A percentile compares a stretch with the other conserved stretches of the same genome.
phyloP scores from a whole-genome alignment of 2,888 invertebrate species.

The Ptilodon capucinus region DNA sequence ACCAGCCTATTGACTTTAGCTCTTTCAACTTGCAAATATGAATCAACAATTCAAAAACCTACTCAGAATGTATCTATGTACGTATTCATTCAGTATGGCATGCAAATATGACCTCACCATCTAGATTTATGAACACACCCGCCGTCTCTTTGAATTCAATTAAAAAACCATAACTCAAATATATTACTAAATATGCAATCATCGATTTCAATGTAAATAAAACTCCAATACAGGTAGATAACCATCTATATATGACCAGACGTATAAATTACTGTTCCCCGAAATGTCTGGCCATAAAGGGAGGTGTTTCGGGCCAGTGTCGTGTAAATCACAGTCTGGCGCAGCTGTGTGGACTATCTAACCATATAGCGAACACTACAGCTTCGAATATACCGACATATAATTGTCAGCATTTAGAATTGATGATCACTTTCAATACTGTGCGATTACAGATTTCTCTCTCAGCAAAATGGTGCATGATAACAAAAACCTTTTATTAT shows the following conservation, averaged over 20 bases:
- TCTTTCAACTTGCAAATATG: too few relatives aligned
- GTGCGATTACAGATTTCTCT: neutral
- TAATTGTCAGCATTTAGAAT: neutral
- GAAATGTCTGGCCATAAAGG: constrained; percentile 58
- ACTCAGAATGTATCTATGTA: too few relatives aligned
- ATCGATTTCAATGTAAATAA: constrained; percentile 15
- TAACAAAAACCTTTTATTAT: neutral
- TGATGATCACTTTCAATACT: neutral
- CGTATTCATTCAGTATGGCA: too few relatives aligned
- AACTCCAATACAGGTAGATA: constrained; percentile 31
- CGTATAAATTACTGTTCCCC: constrained; percentile 63
- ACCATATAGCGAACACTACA: constrained; percentile 21
- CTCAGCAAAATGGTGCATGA: neutral
- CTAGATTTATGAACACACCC: neutral
- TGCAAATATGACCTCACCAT: neutral
- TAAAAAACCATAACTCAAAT: constrained; percentile 5
- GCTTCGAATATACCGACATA: neutral
- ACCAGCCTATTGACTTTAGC: too few relatives aligned
- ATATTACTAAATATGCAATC: constrained; percentile 9
- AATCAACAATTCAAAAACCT: too few relatives aligned
- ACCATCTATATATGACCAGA: constrained; percentile 53
- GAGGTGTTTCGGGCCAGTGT: constrained; percentile 51
- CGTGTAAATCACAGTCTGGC: constrained; percentile 61
- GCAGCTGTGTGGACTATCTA: constrained; percentile 41
- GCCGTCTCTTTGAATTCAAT: constrained; percentile 10